Percentiles rank a stretch among this genome's conserved stretches.
Conservation (phyloP, 2,113 vertebrate genomes). For the Toxotes jaculatrix region DNA sequence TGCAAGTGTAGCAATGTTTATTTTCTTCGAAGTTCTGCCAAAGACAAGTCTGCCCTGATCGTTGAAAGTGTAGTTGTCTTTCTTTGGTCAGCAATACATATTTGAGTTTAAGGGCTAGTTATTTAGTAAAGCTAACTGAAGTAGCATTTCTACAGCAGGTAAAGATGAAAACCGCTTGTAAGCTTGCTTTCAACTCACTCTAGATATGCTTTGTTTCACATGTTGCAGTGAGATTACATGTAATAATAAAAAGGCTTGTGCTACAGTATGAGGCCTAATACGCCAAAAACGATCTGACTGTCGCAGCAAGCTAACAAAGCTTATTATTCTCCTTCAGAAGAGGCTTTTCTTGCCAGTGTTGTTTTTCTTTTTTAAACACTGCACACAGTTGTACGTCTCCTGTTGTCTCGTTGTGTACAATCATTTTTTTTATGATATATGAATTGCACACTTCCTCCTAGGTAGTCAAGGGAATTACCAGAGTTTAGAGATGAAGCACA, state of each 20-base stretch:
- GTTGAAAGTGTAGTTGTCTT: constrained; percentile 42
- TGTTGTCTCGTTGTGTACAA: constrained; percentile 51
- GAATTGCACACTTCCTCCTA: constrained; percentile 54
- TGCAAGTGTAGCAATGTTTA: constrained; percentile 36
- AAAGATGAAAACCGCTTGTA: background rate
- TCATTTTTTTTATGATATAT: constrained; percentile 28
- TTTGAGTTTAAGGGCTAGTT: constrained; percentile 44
- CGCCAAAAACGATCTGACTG: background rate
- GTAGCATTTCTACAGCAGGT: constrained; percentile 8
- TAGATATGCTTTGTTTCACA: constrained; percentile 17
- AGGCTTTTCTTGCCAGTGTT: background rate
- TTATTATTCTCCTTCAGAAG: background rate
- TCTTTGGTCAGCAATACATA: constrained; percentile 29
- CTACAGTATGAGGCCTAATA: constrained; percentile 5
- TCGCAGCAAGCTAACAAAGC: constrained; percentile 27
- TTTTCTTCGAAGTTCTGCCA: constrained; percentile 67
- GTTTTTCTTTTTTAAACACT: background rate
- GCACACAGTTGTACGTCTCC: constrained; percentile 19
- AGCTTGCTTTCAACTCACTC: constrained; percentile 11
- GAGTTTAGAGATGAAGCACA: constrained; percentile 48
- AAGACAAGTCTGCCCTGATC: constrained; percentile 68
- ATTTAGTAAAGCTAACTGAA: background rate
- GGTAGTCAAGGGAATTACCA: constrained; percentile 57
- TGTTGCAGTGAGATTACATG: constrained; percentile 56
- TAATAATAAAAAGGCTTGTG: constrained; percentile 29